These are phyloP conservation scores for Ichneumoninae sp. DNA, from an alignment of 2,888 invertebrate species.

Conservation along the genomic window DNA sequence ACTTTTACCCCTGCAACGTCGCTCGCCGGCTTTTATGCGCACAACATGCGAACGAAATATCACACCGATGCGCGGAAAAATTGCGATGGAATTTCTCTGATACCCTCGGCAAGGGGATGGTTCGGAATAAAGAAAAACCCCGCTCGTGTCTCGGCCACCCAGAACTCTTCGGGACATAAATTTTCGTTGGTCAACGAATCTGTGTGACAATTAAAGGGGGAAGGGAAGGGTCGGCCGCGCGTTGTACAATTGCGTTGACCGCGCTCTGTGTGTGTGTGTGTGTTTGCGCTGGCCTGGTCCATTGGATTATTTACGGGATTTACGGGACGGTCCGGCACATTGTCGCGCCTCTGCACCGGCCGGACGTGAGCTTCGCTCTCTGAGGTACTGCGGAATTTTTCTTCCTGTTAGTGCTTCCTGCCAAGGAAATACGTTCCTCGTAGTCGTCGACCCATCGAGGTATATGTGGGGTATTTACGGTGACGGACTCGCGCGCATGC, in stretches of 20 bases:
- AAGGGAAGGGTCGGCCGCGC: slow-evolving; percentile 63
- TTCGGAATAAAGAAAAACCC: slow-evolving; percentile 42
- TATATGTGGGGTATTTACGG: not conserved
- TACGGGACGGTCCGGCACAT: slow-evolving; percentile 66
- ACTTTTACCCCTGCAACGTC: not conserved
- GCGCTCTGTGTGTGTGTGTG: not conserved
- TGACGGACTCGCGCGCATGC: slow-evolving; percentile 50
- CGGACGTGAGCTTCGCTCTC: slow-evolving; percentile 47
- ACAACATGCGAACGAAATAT: slow-evolving; percentile 28
- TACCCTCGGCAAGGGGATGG: slow-evolving; percentile 49
- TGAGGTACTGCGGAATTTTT: slow-evolving; percentile 46
- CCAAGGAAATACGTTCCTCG: slow-evolving; percentile 45
- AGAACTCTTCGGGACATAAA: slow-evolving; percentile 71
- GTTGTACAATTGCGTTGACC: slow-evolving; percentile 64
- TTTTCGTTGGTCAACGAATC: slow-evolving; percentile 64
- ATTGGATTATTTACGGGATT: slow-evolving; percentile 75
- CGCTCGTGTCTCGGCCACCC: slow-evolving; percentile 68
- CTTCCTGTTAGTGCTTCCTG: slow-evolving; percentile 46
- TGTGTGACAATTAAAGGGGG: slow-evolving; percentile 73
- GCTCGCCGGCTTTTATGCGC: not conserved
- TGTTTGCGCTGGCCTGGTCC: slow-evolving; percentile 57
- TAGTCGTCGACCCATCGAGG: slow-evolving; percentile 20
- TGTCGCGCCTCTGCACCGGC: slow-evolving; percentile 67
- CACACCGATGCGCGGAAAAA: slow-evolving; percentile 71
- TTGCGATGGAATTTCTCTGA: slow-evolving; percentile 65